Conservation (phyloP, 1,140 invertebrate species). For the Leptinotarsa texana region DNA sequence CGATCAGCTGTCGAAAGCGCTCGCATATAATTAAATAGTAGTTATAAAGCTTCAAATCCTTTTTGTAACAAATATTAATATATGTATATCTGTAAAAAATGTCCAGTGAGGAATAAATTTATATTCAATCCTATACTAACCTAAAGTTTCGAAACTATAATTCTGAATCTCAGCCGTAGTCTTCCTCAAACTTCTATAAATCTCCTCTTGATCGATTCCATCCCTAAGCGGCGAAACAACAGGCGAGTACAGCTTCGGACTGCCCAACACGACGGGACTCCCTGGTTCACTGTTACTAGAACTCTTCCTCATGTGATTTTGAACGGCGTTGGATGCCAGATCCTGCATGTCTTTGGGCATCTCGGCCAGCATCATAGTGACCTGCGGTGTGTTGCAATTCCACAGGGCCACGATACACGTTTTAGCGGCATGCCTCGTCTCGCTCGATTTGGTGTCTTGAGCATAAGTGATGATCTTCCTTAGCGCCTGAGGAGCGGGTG, state of each 20-base stretch:
- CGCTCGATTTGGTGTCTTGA: slow-evolving; percentile 72
- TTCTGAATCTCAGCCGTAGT: slow-evolving; percentile 94
- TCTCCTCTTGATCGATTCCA: slow-evolving; percentile 82
- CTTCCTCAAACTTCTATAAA: slow-evolving; percentile 82
- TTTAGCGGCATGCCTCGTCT: slow-evolving; percentile 78
- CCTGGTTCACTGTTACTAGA: slow-evolving; percentile 61
- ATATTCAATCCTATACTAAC: slow-evolving; percentile 27
- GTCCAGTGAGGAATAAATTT: too few relatives aligned
- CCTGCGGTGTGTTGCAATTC: slow-evolving; percentile 85
- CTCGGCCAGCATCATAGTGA: slow-evolving; percentile 80
- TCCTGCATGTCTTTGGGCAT: slow-evolving; percentile 84
- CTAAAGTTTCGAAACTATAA: slow-evolving; percentile 72
- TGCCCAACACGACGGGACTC: slow-evolving; percentile 45
- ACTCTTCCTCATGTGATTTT: slow-evolving; percentile 74
- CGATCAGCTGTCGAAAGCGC: too few relatives aligned
- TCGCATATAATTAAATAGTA: too few relatives aligned
- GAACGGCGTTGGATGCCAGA: slow-evolving; percentile 80
- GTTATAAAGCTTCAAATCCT: too few relatives aligned
- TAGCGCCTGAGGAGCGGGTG: slow-evolving; percentile 66
- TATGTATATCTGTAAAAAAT: too few relatives aligned
- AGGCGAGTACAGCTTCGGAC: slow-evolving; percentile 55
- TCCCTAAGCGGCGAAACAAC: slow-evolving; percentile 62
- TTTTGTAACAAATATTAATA: too few relatives aligned
- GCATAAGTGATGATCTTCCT: slow-evolving; percentile 69
- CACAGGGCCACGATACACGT: slow-evolving; percentile 83